Evolutionary conservation across 2,888 invertebrate genomes (phyloP).

Genomic region (Coelogynopora nodosa): DNA sequence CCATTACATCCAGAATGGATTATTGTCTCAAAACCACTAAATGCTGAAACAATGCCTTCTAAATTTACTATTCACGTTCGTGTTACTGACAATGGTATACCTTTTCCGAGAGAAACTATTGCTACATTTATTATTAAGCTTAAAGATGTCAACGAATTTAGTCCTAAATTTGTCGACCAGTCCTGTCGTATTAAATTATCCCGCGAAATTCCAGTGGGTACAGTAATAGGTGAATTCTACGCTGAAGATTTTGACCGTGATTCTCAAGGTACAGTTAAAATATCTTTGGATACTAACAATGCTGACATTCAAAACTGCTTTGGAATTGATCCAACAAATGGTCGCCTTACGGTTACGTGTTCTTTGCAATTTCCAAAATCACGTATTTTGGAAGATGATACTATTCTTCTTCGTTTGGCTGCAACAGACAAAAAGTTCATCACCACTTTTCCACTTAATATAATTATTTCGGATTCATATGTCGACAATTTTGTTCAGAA

Average conservation of each 20-base stretch:
- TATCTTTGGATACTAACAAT: background rate
- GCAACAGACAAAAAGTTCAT: background rate
- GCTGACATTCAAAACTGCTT: background rate
- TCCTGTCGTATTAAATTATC: slow-evolving; percentile 22
- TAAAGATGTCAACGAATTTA: slow-evolving; percentile 39
- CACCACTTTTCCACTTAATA: background rate
- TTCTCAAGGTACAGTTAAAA: background rate
- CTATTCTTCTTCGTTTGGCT: background rate
- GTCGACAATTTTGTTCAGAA: background rate
- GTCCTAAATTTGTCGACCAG: slow-evolving; percentile 34
- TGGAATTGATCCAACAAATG: slow-evolving; percentile 24
- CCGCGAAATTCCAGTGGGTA: background rate
- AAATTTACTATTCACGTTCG: slow-evolving; percentile 15
- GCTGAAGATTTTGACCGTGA: slow-evolving; percentile 44
- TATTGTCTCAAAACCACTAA: slow-evolving; percentile 26
- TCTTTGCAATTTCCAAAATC: background rate
- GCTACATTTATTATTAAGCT: slow-evolving; percentile 33
- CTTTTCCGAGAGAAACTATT: slow-evolving; percentile 27
- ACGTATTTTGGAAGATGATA: background rate
- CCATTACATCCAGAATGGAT: background rate
- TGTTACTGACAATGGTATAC: slow-evolving; percentile 39
- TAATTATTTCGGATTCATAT: background rate
- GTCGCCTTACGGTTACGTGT: slow-evolving; percentile 16
- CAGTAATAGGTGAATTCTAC: slow-evolving; percentile 6
- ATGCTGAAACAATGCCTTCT: slow-evolving; percentile 42